These are phyloP conservation scores for Cephalopholis sonnerati DNA, from an alignment of 2,113 vertebrate species.

Conservation along the genomic window DNA sequence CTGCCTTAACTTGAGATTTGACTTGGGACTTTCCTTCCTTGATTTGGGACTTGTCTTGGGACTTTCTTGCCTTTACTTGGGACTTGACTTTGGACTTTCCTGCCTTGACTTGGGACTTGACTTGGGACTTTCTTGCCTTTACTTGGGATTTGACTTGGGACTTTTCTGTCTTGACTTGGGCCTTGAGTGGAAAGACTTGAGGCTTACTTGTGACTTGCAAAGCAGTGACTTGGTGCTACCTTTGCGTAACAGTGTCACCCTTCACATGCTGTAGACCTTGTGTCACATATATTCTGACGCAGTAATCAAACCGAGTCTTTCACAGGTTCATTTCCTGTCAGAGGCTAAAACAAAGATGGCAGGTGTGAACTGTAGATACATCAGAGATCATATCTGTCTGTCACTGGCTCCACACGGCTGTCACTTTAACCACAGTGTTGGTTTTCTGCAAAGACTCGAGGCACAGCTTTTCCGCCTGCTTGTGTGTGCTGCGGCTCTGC, in stretches of 20 bases:
- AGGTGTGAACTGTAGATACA: neutral
- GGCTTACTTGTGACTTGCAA: no score
- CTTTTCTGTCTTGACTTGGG: no score
- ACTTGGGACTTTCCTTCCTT: no score
- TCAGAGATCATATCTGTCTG: neutral
- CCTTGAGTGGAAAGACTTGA: no score
- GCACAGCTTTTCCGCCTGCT: neutral
- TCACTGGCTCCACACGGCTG: neutral
- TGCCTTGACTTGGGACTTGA: no score
- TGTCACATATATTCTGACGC: neutral
- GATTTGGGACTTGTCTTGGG: no score
- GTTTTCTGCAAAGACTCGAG: neutral
- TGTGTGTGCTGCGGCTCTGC: conserved; percentile 23
- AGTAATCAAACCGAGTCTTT: neutral
- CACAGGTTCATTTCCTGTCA: conserved; percentile 2
- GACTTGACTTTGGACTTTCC: no score
- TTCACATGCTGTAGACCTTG: neutral
- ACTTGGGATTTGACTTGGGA: no score
- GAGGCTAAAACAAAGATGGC: neutral
- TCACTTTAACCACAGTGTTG: conserved; percentile 6
- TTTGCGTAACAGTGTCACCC: neutral
- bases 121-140: no score
- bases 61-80: no score
- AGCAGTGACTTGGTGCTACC: no score
- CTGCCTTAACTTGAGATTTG: no score